Evolutionary conservation across 2,888 invertebrate genomes (phyloP).

Genomic region (Rapana venosa): DNA sequence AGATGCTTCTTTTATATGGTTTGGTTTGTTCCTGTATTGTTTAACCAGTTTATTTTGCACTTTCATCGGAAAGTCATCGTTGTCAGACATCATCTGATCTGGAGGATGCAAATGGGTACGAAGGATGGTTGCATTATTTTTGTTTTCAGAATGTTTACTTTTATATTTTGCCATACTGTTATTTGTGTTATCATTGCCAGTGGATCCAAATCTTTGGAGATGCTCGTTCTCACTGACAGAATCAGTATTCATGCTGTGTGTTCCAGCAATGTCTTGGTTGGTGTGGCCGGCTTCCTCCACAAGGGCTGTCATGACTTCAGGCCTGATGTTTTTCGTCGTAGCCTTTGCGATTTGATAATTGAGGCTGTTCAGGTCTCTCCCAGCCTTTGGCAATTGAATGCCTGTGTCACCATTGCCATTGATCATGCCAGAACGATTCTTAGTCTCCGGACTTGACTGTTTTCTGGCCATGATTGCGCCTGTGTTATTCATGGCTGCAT

Average conservation of each 20-base stretch:
- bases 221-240: neutral
- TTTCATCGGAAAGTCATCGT: neutral
- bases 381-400: neutral
- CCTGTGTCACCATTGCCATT: neutral
- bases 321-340: neutral
- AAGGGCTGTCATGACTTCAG: neutral
- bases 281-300: neutral
- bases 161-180: neutral
- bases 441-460: neutral
- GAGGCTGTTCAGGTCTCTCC: neutral
- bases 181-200: neutral
- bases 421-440: neutral
- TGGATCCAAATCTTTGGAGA: neutral
- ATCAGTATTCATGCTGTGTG: neutral
- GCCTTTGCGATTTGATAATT: neutral
- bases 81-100: neutral
- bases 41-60: neutral
- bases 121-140: too few species aligned
- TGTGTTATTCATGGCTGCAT: neutral
- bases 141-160: too few species aligned
- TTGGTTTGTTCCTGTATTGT: neutral
- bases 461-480: neutral
- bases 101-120: too few species aligned
- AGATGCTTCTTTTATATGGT: neutral
- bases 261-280: neutral